Evolutionary conservation across 2,888 invertebrate genomes (phyloP).

Genomic region (Cheilosia pagana): DNA sequence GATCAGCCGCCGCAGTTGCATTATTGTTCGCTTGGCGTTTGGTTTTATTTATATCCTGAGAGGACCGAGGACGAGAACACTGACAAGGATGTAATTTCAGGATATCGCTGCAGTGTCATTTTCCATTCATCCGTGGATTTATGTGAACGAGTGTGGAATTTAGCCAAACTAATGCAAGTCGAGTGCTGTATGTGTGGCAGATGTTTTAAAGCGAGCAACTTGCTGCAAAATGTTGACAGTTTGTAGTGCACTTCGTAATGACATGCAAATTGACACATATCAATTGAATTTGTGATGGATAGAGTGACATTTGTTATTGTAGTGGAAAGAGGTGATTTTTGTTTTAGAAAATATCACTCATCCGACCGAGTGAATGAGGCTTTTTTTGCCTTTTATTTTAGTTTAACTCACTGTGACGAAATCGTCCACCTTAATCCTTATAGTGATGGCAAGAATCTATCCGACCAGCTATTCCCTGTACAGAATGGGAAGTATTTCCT

Average conservation of each 20-base stretch:
- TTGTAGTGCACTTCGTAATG: conserved; percentile 7
- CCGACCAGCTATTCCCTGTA: too few relatives aligned
- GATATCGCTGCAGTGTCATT: conserved; percentile 56
- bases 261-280: conserved; percentile 23
- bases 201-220: conserved; percentile 2
- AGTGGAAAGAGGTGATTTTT: conserved; percentile 2
- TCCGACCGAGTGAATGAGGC: too few relatives aligned
- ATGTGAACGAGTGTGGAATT: conserved; percentile 31
- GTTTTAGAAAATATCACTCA: background rate
- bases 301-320: conserved; percentile 7
- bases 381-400: too few relatives aligned
- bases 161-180: background rate
- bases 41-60: conserved; percentile 16
- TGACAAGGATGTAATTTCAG: conserved; percentile 60
- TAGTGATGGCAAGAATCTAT: too few relatives aligned
- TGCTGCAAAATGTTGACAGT: conserved; percentile 45
- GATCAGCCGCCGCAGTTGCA: conserved; percentile 48
- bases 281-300: too few relatives aligned
- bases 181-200: conserved; percentile 14
- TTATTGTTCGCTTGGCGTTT: conserved; percentile 51
- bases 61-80: conserved; percentile 12
- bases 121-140: conserved; percentile 51
- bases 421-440: too few relatives aligned
- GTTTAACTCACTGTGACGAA: too few relatives aligned
- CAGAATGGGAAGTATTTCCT: too few relatives aligned